A percentile compares a stretch with the other conserved stretches of the same genome.
phyloP scores from a whole-genome alignment of 2,888 invertebrate genomes.

The Sialis fuliginosa region DNA sequence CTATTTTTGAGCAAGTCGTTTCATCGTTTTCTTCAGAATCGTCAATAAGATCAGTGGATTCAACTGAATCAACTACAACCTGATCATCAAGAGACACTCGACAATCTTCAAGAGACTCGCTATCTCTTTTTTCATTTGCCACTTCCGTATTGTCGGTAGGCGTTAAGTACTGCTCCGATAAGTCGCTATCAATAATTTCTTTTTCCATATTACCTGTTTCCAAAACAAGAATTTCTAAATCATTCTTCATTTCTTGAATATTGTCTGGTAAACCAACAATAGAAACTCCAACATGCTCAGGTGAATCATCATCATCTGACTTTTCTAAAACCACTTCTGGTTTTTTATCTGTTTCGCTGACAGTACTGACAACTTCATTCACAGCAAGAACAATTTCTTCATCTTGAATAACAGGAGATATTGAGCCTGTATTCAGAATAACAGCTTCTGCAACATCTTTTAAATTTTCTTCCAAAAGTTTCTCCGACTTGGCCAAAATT shows the following conservation, averaged over 20 bases:
- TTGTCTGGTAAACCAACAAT: neutral
- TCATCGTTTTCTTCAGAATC: conserved; percentile 7
- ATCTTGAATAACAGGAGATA: conserved; percentile 30
- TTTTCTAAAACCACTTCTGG: conserved; percentile 10
- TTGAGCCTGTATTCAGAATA: conserved; percentile 10
- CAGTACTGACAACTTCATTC: conserved; percentile 31
- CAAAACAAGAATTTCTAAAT: conserved; percentile 20
- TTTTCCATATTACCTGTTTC: conserved; percentile 29
- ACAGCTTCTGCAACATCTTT: conserved; percentile 10
- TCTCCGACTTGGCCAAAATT: conserved; percentile 31
- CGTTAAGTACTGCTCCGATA: conserved; percentile 48
- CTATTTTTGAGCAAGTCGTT: conserved; percentile 3
- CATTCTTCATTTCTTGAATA: conserved; percentile 7
- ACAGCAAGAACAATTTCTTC: conserved; percentile 33
- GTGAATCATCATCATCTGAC: conserved; percentile 2
- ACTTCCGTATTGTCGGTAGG: conserved; percentile 39
- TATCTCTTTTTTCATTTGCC: conserved; percentile 17
- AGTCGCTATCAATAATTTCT: conserved; percentile 46
- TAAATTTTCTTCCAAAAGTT: conserved; percentile 24
- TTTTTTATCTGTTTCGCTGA: conserved; percentile 23
- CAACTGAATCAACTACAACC: neutral
- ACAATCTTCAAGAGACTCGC: conserved; percentile 11
- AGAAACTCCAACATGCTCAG: neutral
- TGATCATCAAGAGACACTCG: conserved; percentile 1
- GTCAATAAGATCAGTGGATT: neutral